Percentiles rank a stretch among this genome's conserved stretches.
Conservation (phyloP, 2,888 invertebrate genomes). For the Melanchra persicariae region DNA sequence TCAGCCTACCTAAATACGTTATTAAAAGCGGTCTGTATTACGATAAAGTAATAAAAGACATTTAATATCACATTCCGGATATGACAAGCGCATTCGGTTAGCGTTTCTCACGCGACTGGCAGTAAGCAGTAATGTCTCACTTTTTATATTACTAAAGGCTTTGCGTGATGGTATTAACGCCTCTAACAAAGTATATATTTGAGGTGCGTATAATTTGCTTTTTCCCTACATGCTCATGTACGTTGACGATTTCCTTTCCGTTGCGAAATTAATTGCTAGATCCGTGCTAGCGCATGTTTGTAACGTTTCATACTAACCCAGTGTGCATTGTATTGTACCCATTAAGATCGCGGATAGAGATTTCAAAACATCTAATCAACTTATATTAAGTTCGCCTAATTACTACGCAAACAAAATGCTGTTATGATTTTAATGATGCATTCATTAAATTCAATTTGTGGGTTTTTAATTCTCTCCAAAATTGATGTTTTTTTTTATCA, state of each 20-base stretch:
- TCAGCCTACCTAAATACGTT: conserved; percentile 40
- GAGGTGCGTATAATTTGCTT: conserved; percentile 71
- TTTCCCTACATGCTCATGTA: conserved; percentile 71
- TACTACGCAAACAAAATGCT: conserved; percentile 20
- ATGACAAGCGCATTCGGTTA: conserved; percentile 63
- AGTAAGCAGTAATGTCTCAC: conserved; percentile 67
- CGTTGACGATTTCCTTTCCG: conserved; percentile 75
- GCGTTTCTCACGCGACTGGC: conserved; percentile 74
- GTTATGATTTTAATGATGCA: conserved; percentile 35
- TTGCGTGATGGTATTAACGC: conserved; percentile 73
- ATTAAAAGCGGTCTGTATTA: conserved; percentile 45
- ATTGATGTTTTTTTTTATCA: background rate
- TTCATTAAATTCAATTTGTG: conserved; percentile 8
- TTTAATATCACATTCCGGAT: conserved; percentile 68
- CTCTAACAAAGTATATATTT: conserved; percentile 69
- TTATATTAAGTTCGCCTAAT: conserved; percentile 32
- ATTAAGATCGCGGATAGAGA: conserved; percentile 53
- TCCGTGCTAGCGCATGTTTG: conserved; percentile 62
- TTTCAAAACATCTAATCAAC: conserved; percentile 47
- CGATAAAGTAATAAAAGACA: conserved; percentile 63
- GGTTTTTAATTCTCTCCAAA: conserved; percentile 2
- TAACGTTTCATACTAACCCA: conserved; percentile 59
- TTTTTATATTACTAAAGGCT: conserved; percentile 64
- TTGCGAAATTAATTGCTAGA: conserved; percentile 72
- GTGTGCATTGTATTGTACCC: conserved; percentile 49